phyloP scores from a whole-genome alignment of 2,797 vertebrate genomes.

The Hephaestus fuliginosus region DNA sequence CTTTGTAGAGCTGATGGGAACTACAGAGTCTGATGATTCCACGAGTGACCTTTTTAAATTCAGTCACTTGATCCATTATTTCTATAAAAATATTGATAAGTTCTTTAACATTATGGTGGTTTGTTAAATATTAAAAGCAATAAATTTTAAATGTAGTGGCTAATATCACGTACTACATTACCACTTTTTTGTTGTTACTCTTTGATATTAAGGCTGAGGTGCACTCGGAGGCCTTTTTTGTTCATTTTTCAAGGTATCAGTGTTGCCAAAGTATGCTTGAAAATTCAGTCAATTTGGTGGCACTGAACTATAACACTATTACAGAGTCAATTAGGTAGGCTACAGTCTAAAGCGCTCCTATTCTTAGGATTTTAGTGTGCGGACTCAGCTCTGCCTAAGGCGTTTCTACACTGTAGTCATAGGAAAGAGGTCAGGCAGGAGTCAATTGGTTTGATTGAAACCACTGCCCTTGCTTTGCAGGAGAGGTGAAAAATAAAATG shows the following conservation, averaged over 20 bases:
- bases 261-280: conserved; percentile 64
- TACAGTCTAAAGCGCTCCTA: conserved; percentile 50
- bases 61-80: neutral
- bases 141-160: neutral
- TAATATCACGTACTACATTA: neutral
- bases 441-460: conserved; percentile 80
- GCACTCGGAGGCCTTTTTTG: conserved; percentile 26
- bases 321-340: conserved; percentile 75
- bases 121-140: neutral
- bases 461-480: conserved; percentile 40
- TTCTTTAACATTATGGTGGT: neutral
- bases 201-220: conserved; percentile 3
- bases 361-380: conserved; percentile 55
- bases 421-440: conserved; percentile 65
- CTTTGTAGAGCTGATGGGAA: neutral
- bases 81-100: neutral
- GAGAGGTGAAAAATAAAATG: conserved; percentile 62
- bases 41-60: neutral
- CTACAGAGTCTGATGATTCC: neutral
- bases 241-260: conserved; percentile 49
- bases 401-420: conserved; percentile 55
- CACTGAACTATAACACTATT: conserved; percentile 77
- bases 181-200: conserved; percentile 20
- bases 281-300: conserved; percentile 71
- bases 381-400: conserved; percentile 53